Evolutionary conservation across 2,797 vertebrate genomes (phyloP), one percentile per base, ranked within the genome.

Genomic region (Myiothlypis coronata): DNA sequence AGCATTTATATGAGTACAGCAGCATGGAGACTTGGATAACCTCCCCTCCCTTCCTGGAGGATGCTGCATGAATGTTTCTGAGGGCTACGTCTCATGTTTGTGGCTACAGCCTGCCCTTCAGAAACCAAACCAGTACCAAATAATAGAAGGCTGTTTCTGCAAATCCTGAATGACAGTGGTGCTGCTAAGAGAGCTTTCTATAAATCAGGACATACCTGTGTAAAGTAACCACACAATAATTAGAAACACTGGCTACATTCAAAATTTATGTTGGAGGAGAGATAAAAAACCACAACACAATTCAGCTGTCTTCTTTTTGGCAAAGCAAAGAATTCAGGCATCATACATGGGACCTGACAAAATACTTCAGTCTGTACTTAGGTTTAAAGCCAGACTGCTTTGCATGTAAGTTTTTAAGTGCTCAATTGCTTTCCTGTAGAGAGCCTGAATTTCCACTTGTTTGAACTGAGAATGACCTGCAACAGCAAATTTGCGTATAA

Each of bases 1-100:
- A 94, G 93, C 95, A 94, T 97, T 97, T 97, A 96, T 97, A 94
- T 91, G 93, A 94, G 92, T 94, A 94, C 91, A 93, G 91, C 65
- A 93, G 93, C 91, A 90, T 23, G 88, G 87, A 91, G 96, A 94
- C 83, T 94, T 83, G 95, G 94, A 97, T 91, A 96, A 96, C 96
- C 89, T 94, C 82, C 77, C 87, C 83, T 87, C 93, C 71, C 80
- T 90, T 91, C 79, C 85, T 69, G 87, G 89, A 95, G 70, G 95
- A 93, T 72, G 84, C 89, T 96, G 96, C 92, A 3, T 92, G 96
- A 96, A 96, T 94, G 80, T 95, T 97, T 93, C 91, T 83, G 95
- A 97, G 94, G 83, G 89, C 69, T 89, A 96, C 28, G 12, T 67
- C 94, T 93, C 89, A 93, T 77, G 90, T 94, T 97, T 96, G 64